phyloP scores from a whole-genome alignment of 2,113 vertebrate genomes.

The Bufo bufo region DNA sequence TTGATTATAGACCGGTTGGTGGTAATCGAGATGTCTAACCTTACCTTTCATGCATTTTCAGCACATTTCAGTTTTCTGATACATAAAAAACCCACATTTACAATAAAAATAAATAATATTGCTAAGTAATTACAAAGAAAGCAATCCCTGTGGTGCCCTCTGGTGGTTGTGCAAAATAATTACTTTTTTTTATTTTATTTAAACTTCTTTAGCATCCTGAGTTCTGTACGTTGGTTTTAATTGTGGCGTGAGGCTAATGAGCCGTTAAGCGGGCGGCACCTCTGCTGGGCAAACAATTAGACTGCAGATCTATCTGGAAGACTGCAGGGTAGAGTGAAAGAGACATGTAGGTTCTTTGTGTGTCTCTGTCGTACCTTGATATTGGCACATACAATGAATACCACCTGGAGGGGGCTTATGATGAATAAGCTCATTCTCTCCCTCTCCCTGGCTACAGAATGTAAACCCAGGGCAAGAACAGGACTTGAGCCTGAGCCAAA shows the following conservation, averaged over 20 bases:
- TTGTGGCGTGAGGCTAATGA: neutral
- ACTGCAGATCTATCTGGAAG: neutral
- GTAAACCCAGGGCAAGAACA: constrained; percentile 67
- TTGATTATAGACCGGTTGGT: no score
- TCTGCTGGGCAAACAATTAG: constrained; percentile 1
- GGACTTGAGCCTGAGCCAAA: constrained; percentile 73
- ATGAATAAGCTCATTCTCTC: constrained; percentile 57
- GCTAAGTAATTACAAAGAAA: neutral
- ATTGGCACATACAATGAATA: constrained; percentile 63
- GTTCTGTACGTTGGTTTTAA: neutral
- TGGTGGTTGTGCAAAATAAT: neutral
- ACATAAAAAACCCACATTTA: no score
- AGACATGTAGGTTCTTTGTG: constrained; percentile 61
- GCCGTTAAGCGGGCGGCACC: constrained; percentile 16
- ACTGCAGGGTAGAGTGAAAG: constrained; percentile 57
- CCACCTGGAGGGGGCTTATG: constrained; percentile 64
- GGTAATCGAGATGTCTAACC: no score
- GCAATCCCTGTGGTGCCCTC: neutral
- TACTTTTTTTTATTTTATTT: neutral
- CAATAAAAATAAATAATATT: no score
- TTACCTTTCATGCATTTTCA: no score
- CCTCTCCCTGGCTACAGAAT: constrained; percentile 59
- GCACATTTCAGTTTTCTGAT: no score
- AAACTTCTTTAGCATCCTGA: neutral
- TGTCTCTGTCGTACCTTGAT: constrained; percentile 28